Evolutionary conservation across 2,113 vertebrate genomes (phyloP), one percentile per base, ranked within the genome.

Genomic region (Noturus placidus): DNA sequence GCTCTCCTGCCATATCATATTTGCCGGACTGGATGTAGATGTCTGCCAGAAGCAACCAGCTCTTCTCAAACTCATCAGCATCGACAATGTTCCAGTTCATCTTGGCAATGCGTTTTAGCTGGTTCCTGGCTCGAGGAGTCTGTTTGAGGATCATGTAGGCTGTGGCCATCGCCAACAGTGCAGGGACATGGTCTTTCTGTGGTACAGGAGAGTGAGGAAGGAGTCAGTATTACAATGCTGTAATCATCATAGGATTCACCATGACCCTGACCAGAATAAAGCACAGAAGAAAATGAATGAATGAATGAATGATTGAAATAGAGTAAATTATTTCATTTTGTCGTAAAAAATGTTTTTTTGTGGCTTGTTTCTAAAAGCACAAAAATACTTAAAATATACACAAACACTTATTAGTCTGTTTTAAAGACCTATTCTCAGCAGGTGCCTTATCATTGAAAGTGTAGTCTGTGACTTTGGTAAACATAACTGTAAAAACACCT

Each of bases 1-100:
- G 94, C 86, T 99, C 98, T 70, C 95, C 95, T 0, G 97, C 98
- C 96, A 97, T 96, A 94, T 99, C 97, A 0, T 97, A 99, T 93
- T 99, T 99, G 90, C 96, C 97, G 7, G 97, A 98, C 54, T 99
- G 97, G 93, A 99, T 99, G 92, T 99, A 99, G 92, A 99, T 97
- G 92, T 99, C 98, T 52, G 98, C 97, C 92, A 99, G 96, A 7
- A 99, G 96, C 87, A 99, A 94, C 97, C 98, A 99, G 92, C 98
- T 99, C 94, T 98, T 99, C 93, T 99, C 98, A 91, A 99, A 98
- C 88, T 99, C 98, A 50, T 99, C 98, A 1, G 97, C 97, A 89
- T 99, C 98, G 15, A 96, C 87, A 33, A 97, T 94, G 94, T 96
- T 98, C 98, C 98, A 99, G 93, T 93, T 97, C 97, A 99, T 98